A percentile compares a stretch with the other conserved stretches of the same genome.
These are phyloP conservation scores for Drosophila setifemur DNA, from an alignment of 1,140 invertebrate genomes.

Conservation along the genomic window DNA sequence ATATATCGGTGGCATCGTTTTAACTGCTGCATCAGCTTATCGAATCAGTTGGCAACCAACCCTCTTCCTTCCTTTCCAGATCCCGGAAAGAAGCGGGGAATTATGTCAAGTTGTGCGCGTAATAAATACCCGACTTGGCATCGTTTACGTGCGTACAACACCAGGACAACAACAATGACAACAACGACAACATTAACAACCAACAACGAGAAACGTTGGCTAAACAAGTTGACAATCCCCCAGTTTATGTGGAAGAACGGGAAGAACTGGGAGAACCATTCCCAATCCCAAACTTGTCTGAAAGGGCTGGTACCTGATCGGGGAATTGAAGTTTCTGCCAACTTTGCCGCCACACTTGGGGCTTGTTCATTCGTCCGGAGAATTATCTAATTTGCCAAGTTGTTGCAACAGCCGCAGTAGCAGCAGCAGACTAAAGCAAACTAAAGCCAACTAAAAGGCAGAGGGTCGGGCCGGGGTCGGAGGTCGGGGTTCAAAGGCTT, in stretches of 20 bases:
- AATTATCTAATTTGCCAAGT: constrained; percentile 62
- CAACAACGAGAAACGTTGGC: constrained; percentile 59
- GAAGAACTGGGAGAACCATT: constrained; percentile 1
- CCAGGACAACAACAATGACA: constrained; percentile 59
- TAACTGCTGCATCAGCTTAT: constrained; percentile 55
- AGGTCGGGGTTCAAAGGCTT: constrained; percentile 17
- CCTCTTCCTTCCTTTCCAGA: not conserved
- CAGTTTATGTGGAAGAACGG: constrained; percentile 5
- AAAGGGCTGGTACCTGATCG: constrained; percentile 32
- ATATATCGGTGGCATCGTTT: constrained; percentile 68
- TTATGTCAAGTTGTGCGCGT: constrained; percentile 78
- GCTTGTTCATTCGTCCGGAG: constrained; percentile 44
- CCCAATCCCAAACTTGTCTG: not conserved
- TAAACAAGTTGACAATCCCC: constrained; percentile 43
- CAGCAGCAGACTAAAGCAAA: not conserved
- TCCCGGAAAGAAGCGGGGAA: constrained; percentile 61
- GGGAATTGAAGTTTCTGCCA: constrained; percentile 46
- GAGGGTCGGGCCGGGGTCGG: not conserved
- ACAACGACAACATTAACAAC: constrained; percentile 61
- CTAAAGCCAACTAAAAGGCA: not conserved
- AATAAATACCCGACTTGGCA: constrained; percentile 73
- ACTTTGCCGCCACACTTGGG: constrained; percentile 63
- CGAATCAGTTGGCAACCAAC: not conserved
- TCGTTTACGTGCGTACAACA: constrained; percentile 74
- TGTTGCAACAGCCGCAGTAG: constrained; percentile 6